These are phyloP conservation scores for Serrognathus titanus DNA, from an alignment of 2,888 invertebrate species.

Conservation along the genomic window DNA sequence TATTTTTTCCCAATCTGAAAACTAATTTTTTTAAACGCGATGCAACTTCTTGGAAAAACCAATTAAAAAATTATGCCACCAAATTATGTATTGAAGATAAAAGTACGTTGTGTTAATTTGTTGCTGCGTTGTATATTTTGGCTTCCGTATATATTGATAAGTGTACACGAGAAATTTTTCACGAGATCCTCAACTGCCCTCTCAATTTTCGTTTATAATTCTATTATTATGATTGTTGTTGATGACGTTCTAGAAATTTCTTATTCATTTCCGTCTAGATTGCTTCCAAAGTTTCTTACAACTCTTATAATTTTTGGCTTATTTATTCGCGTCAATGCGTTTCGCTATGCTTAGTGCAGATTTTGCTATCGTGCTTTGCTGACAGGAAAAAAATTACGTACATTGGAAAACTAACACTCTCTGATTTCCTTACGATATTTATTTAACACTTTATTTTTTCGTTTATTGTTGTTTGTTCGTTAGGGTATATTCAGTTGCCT, in stretches of 20 bases:
- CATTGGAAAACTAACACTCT: conserved; percentile 36
- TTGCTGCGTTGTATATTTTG: conserved; percentile 29
- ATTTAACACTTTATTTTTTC: conserved; percentile 21
- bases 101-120: conserved; percentile 6
- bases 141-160: conserved; percentile 39
- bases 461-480: conserved; percentile 38
- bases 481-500: conserved; percentile 42
- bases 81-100: background rate
- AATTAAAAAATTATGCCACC: too few species aligned
- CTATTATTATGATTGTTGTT: conserved; percentile 38
- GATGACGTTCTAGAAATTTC: conserved; percentile 29
- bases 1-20: too few species aligned
- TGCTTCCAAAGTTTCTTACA: background rate
- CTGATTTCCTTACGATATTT: conserved; percentile 23
- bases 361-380: conserved; percentile 42
- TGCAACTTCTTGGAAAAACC: too few species aligned
- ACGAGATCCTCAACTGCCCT: conserved; percentile 26
- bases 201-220: conserved; percentile 26
- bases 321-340: conserved; percentile 15
- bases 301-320: conserved; percentile 13
- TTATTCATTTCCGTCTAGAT: conserved; percentile 3
- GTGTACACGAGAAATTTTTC: conserved; percentile 27
- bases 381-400: conserved; percentile 32
- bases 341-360: conserved; percentile 32
- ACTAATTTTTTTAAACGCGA: too few species aligned